Percentiles rank a stretch among this genome's conserved stretches.
Evolutionary conservation across 2,797 vertebrate genomes (phyloP).

Genomic region (Poliocrania exsul): DNA sequence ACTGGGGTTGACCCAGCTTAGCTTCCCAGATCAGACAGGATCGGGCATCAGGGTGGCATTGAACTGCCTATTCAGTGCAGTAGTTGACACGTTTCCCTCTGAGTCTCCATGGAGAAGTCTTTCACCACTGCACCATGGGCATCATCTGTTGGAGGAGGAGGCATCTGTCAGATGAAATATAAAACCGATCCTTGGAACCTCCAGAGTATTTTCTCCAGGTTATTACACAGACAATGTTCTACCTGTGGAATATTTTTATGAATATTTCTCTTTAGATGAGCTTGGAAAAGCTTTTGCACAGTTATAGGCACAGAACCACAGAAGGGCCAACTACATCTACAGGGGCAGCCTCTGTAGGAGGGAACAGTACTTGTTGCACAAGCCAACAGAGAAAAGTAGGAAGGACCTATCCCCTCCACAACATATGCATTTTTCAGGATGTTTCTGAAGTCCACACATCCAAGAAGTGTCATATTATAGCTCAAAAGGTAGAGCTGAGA

Average conservation of each 20-base stretch:
- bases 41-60: too few relatives aligned
- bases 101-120: neutral
- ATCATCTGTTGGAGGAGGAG: neutral
- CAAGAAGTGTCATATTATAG: neutral
- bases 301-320: neutral
- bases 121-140: neutral
- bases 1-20: too few relatives aligned
- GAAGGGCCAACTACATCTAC: neutral
- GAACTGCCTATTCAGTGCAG: neutral
- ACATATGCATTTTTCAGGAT: neutral
- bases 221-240: neutral
- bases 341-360: neutral
- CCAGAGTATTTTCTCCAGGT: neutral
- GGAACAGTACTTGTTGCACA: neutral
- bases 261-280: rapidly evolving
- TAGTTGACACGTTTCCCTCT: neutral
- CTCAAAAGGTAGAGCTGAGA: neutral
- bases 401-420: neutral
- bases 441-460: neutral
- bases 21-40: too few relatives aligned
- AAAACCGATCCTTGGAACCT: neutral
- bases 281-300: neutral
- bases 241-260: neutral
- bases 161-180: neutral
- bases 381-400: neutral